Evolutionary conservation across 2,888 invertebrate genomes (phyloP).

Genomic region (Rhingia campestris): DNA sequence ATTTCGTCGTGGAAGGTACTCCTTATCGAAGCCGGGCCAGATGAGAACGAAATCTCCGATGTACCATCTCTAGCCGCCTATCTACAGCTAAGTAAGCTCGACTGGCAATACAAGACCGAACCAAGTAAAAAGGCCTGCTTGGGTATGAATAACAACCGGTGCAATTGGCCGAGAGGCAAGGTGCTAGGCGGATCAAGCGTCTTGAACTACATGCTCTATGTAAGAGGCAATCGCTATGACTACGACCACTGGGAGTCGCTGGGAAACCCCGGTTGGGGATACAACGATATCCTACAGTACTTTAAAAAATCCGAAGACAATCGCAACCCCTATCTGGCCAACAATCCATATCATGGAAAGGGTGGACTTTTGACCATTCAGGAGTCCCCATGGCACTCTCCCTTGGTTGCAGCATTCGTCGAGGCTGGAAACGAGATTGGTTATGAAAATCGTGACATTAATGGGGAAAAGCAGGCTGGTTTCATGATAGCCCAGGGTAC

Average conservation of each 20-base stretch:
- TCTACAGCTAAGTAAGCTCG: constrained; percentile 91
- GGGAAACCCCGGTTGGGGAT: constrained; percentile 95
- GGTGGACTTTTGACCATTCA: constrained; percentile 91
- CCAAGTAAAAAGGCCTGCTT: constrained; percentile 91
- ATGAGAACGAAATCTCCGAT: constrained; percentile 94
- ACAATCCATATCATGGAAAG: constrained; percentile 86
- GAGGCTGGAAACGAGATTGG: constrained; percentile 92
- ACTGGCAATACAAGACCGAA: constrained; percentile 95
- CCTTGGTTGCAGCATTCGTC: constrained; percentile 91
- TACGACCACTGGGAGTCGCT: constrained; percentile 94
- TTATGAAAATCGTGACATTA: constrained; percentile 92
- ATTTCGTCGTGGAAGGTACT: constrained; percentile 90
- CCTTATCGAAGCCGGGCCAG: constrained; percentile 92
- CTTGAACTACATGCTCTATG: constrained; percentile 95
- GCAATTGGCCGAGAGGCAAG: constrained; percentile 95
- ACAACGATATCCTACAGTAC: constrained; percentile 91
- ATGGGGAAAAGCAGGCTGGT: constrained; percentile 90
- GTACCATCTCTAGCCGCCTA: constrained; percentile 94
- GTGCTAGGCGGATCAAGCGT: constrained; percentile 94
- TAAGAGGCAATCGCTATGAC: constrained; percentile 91
- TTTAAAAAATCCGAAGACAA: constrained; percentile 96
- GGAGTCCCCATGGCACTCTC: constrained; percentile 93
- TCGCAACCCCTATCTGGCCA: constrained; percentile 90
- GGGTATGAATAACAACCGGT: constrained; percentile 91
- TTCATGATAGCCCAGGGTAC: constrained; percentile 93